Evolutionary conservation across 2,797 vertebrate species (phyloP).

Genomic region (Cephalopachus bancanus): DNA sequence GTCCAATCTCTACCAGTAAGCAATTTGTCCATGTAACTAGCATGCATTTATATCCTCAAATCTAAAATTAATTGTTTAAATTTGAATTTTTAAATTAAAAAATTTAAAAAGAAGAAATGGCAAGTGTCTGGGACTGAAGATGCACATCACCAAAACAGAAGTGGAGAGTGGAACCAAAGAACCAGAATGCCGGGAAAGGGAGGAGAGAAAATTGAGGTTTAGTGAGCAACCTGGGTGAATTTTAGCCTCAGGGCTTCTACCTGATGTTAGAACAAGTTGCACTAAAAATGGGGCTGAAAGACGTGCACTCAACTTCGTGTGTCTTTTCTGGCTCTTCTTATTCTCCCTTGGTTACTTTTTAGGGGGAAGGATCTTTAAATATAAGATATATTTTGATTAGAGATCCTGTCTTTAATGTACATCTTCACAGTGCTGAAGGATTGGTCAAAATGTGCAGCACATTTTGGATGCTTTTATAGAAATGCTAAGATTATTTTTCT

Average conservation of each 20-base stretch:
- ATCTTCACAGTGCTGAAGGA: slow-evolving; percentile 58
- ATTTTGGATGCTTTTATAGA: slow-evolving; percentile 82
- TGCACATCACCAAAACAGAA: neutral
- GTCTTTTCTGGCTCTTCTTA: slow-evolving; percentile 38
- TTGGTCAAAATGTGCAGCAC: neutral
- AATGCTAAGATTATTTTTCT: slow-evolving; percentile 84
- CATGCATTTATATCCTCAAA: too few species aligned
- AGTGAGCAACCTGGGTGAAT: accelerated
- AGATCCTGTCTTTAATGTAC: slow-evolving; percentile 56
- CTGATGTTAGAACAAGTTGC: neutral
- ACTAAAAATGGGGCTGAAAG: neutral
- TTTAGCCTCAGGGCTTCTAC: neutral
- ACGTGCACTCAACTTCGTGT: neutral
- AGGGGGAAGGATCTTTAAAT: neutral
- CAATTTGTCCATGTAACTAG: too few species aligned
- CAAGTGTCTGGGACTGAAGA: neutral
- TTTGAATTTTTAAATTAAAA: neutral
- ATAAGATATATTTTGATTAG: slow-evolving; percentile 63
- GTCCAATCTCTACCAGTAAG: too few species aligned
- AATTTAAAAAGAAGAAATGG: neutral
- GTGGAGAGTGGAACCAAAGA: neutral
- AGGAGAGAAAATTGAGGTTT: neutral
- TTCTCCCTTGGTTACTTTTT: slow-evolving; percentile 32
- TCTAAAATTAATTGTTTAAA: too few species aligned
- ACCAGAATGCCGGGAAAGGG: neutral